Conservation (phyloP, 2,113 vertebrate genomes). For the Oenanthe melanoleuca region DNA sequence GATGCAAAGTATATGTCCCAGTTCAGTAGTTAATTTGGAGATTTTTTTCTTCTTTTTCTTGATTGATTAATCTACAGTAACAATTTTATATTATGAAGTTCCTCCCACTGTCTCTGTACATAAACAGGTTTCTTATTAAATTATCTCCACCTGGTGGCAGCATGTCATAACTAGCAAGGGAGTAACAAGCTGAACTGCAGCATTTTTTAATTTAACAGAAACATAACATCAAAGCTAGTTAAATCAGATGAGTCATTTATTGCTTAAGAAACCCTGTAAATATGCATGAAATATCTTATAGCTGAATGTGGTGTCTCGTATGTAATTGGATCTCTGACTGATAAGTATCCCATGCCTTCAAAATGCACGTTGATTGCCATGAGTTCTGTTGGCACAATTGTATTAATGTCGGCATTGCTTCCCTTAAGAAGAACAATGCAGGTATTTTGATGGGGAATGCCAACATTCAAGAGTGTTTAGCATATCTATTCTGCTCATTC, state of each 20-base stretch:
- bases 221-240: background rate
- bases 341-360: background rate
- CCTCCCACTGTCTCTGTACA: background rate
- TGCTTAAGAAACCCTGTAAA: background rate
- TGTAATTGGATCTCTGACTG: background rate
- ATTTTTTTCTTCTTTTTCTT: background rate
- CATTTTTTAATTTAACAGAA: background rate
- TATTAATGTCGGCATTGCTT: background rate
- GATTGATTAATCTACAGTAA: background rate
- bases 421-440: background rate
- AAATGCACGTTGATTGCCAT: background rate
- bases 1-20: background rate
- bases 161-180: constrained; percentile 41
- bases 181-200: background rate
- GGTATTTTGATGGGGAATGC: background rate
- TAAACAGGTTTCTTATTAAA: background rate
- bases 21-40: background rate
- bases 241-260: background rate
- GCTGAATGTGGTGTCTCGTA: background rate
- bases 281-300: background rate
- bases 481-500: background rate
- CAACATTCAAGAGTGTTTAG: background rate
- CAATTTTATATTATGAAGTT: background rate
- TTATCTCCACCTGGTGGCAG: constrained; percentile 66
- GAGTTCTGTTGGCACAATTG: background rate